phyloP scores from a whole-genome alignment of 1,140 invertebrate genomes.

The Aculops lycopersici region DNA sequence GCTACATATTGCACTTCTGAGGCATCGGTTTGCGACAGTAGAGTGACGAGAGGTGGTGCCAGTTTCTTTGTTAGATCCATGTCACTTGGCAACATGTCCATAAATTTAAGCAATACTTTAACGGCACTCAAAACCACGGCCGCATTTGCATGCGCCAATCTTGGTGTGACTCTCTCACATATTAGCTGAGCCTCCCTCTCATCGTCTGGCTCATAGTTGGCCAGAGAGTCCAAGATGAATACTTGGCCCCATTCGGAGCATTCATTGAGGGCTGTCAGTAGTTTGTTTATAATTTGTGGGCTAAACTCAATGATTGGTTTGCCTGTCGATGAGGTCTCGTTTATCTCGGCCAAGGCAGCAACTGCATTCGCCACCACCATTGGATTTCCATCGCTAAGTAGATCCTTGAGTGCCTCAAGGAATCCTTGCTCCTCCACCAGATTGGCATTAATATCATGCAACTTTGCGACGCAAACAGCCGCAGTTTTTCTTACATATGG shows the following conservation, averaged over 20 bases:
- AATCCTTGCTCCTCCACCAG: slow-evolving; percentile 96
- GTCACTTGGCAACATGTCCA: slow-evolving; percentile 70
- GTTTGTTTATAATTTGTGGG: slow-evolving; percentile 83
- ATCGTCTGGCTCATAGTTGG: slow-evolving; percentile 86
- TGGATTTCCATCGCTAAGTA: slow-evolving; percentile 95
- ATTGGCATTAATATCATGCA: slow-evolving; percentile 90
- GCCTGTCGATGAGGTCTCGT: slow-evolving; percentile 71
- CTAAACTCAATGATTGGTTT: slow-evolving; percentile 83
- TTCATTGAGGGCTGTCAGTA: slow-evolving; percentile 88
- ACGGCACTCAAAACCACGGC: slow-evolving; percentile 96
- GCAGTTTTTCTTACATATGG: slow-evolving; percentile 97
- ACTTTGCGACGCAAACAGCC: slow-evolving; percentile 91
- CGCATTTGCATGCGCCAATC: slow-evolving; percentile 92
- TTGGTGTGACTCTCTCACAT: slow-evolving; percentile 85
- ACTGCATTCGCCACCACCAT: slow-evolving; percentile 99
- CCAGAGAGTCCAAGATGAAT: slow-evolving; percentile 87
- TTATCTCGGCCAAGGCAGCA: slow-evolving; percentile 88
- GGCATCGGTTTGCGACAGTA: slow-evolving; percentile 85
- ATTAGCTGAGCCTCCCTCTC: slow-evolving; percentile 97
- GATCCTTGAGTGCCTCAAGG: slow-evolving; percentile 75
- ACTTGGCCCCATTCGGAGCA: slow-evolving; percentile 97
- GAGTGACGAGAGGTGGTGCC: slow-evolving; percentile 86
- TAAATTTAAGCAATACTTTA: slow-evolving; percentile 84
- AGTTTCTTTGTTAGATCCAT: slow-evolving; percentile 84
- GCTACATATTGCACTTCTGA: slow-evolving; percentile 97